Conservation (phyloP, 2,113 vertebrate genomes). For the Dolichallabes microphthalmus region DNA sequence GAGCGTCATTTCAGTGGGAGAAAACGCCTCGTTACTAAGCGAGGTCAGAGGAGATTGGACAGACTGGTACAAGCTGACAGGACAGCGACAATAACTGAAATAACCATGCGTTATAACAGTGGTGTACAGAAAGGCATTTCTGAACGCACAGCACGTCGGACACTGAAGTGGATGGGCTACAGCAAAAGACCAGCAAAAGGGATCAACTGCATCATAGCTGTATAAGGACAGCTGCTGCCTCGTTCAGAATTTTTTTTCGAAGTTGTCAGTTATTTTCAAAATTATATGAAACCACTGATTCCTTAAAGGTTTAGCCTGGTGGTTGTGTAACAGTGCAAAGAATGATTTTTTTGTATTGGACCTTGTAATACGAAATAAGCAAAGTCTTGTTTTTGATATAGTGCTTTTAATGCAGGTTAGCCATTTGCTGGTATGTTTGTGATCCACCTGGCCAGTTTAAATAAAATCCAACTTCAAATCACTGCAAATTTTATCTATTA, state of each 20-base stretch:
- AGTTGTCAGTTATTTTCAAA: neutral
- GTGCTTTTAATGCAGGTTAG: neutral
- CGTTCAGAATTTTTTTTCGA: neutral
- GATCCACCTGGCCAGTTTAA: neutral
- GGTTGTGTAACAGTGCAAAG: neutral
- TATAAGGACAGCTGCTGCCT: neutral
- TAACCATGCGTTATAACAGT: conserved; percentile 12
- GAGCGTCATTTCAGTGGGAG: neutral
- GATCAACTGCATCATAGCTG: neutral
- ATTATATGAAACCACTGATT: neutral
- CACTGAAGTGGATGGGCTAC: conserved; percentile 20
- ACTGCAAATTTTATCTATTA: neutral
- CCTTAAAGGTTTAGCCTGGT: neutral
- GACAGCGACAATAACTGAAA: neutral
- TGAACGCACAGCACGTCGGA: conserved; percentile 1
- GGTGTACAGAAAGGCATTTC: conserved; percentile 5
- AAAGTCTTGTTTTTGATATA: neutral
- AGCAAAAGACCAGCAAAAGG: neutral
- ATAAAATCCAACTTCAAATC: neutral
- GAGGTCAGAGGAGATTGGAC: neutral
- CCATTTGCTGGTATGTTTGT: neutral
- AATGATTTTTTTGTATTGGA: neutral
- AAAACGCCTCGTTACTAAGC: neutral
- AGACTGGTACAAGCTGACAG: conserved; percentile 4
- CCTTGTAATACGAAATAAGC: neutral